phyloP scores from a whole-genome alignment of 30 jellyfish, hydroid and myxozoan genomes.

The Turritopsis rubra region DNA sequence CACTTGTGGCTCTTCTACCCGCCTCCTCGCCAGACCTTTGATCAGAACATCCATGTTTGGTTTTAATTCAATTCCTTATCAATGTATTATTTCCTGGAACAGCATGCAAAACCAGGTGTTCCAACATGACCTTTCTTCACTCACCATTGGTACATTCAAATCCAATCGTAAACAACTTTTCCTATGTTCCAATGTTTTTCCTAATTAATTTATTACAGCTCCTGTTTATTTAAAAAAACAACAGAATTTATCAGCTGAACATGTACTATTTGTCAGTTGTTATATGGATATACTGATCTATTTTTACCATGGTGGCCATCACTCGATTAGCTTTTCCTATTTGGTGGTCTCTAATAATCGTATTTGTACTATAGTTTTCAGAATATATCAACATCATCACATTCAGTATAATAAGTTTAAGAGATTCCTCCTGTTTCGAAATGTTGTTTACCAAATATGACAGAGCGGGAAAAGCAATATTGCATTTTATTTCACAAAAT shows the following conservation, averaged over 20 bases:
- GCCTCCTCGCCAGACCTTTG: background rate
- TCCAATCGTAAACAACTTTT: too few species aligned
- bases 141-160: too few species aligned
- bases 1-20: background rate
- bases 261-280: background rate
- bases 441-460: background rate
- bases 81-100: background rate
- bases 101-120: background rate
- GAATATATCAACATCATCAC: background rate
- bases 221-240: too few species aligned
- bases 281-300: background rate
- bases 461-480: background rate
- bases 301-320: background rate
- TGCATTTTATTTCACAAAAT: too few species aligned
- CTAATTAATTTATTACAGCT: background rate
- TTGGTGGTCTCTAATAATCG: too few species aligned
- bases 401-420: background rate
- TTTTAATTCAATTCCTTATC: background rate
- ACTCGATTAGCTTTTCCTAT: background rate
- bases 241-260: background rate
- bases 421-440: background rate
- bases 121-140: background rate
- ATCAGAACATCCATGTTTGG: background rate
- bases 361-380: background rate
- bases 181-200: too few species aligned